phyloP scores from a whole-genome alignment of 2,797 vertebrate species.

The Holocentrus rufus region DNA sequence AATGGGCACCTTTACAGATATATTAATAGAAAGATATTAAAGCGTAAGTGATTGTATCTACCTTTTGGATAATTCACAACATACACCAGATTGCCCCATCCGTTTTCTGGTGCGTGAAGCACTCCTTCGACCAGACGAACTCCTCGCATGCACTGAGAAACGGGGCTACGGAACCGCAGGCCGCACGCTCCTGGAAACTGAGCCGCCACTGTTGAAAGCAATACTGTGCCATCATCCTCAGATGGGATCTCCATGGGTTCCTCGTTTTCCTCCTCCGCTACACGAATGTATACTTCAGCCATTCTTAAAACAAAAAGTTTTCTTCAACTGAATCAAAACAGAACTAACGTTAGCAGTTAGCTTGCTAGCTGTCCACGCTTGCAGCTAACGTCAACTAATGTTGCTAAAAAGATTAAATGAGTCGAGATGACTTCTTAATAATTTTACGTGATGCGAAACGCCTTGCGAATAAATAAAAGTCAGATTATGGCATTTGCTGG shows the following conservation, averaged over 20 bases:
- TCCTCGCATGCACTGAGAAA: slow-evolving; percentile 97
- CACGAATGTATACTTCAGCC: slow-evolving; percentile 96
- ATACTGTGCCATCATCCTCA: slow-evolving; percentile 95
- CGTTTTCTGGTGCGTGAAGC: slow-evolving; percentile 93
- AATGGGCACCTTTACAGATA: too few relatives aligned
- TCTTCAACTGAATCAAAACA: slow-evolving; percentile 19
- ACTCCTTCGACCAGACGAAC: slow-evolving; percentile 95
- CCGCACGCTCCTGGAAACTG: slow-evolving; percentile 98
- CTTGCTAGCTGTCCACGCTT: slow-evolving; percentile 31
- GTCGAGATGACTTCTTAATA: slow-evolving; percentile 1
- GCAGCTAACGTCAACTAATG: slow-evolving; percentile 60
- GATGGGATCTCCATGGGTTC: slow-evolving; percentile 99
- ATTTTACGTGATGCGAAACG: background rate
- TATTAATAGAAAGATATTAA: too few relatives aligned
- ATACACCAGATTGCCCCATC: slow-evolving; percentile 95
- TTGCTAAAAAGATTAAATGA: slow-evolving; percentile 47
- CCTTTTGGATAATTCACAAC: slow-evolving; percentile 99
- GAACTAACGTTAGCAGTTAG: slow-evolving; percentile 47
- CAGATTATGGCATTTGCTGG: accelerated
- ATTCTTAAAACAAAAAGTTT: slow-evolving; percentile 74
- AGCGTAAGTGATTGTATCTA: slow-evolving; percentile 46
- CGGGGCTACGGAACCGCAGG: slow-evolving; percentile 94
- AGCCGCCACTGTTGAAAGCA: slow-evolving; percentile 93
- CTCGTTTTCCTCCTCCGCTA: slow-evolving; percentile 97
- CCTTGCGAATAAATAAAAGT: background rate